Percentiles rank a stretch among this genome's conserved stretches.
Evolutionary conservation across 2,797 vertebrate genomes (phyloP).

Genomic region (Oryzias sinensis): DNA sequence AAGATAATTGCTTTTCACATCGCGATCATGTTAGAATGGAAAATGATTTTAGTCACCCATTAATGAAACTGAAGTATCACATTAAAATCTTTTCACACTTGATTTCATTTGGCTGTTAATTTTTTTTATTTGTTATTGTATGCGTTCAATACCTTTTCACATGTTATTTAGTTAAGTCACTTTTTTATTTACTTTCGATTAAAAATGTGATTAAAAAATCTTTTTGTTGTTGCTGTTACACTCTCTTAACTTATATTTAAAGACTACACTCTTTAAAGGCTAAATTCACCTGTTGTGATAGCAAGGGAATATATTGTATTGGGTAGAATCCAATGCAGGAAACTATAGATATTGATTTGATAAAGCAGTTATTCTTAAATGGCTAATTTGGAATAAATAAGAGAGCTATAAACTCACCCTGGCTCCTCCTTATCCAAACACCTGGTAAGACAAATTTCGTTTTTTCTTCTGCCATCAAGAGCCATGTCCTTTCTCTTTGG

Average conservation of each 20-base stretch:
- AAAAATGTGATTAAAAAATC: no score
- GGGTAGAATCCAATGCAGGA: no score
- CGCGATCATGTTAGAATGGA: constrained; percentile 24
- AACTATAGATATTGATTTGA: no score
- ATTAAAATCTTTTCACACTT: constrained; percentile 1
- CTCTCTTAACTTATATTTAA: no score
- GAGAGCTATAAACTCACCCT: constrained; percentile 54
- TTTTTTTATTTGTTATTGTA: neutral
- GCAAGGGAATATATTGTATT: no score
- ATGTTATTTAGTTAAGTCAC: no score
- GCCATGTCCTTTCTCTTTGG: constrained; percentile 65
- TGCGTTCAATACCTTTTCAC: neutral
- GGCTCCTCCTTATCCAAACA: constrained; percentile 56
- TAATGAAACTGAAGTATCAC: constrained; percentile 7
- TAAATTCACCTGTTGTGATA: no score
- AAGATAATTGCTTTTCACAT: constrained; percentile 47
- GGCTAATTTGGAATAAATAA: no score
- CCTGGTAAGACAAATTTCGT: constrained; percentile 61
- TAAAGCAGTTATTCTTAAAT: no score
- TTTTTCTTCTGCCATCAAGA: constrained; percentile 57
- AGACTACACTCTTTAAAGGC: no score
- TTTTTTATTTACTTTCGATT: no score
- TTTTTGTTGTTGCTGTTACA: no score
- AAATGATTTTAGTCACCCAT: constrained; percentile 25
- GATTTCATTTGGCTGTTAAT: neutral